A percentile compares a stretch with the other conserved stretches of the same genome.
Conservation (phyloP, 2,797 vertebrate genomes). For the Phataginus tetradactyla region DNA sequence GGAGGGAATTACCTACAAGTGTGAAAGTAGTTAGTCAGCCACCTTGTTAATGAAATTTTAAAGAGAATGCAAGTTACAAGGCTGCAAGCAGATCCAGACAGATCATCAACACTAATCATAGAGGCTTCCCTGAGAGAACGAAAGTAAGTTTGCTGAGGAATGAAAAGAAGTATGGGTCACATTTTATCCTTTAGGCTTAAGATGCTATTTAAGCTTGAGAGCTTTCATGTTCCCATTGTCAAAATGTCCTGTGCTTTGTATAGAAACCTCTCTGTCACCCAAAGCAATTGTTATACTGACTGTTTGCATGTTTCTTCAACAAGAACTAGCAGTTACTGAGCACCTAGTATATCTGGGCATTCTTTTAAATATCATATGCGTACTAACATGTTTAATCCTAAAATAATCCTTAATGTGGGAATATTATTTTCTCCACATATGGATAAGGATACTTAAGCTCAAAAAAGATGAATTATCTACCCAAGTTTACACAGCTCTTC, state of each 20-base stretch:
- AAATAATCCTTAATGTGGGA: background rate
- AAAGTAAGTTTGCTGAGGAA: slow-evolving; percentile 65
- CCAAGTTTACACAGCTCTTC: background rate
- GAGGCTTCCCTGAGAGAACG: slow-evolving; percentile 67
- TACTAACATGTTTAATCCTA: background rate
- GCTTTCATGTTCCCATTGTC: slow-evolving; percentile 23
- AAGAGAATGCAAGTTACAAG: slow-evolving; percentile 15
- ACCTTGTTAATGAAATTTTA: slow-evolving; percentile 6
- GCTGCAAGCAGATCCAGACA: slow-evolving; percentile 11
- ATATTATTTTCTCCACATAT: slow-evolving; percentile 3
- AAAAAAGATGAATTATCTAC: background rate
- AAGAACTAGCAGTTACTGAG: background rate
- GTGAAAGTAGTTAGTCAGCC: background rate
- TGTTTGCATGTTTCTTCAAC: background rate
- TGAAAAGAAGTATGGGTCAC: slow-evolving; percentile 67
- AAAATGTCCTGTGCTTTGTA: slow-evolving; percentile 61
- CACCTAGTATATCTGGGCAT: background rate
- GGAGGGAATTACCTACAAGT: background rate
- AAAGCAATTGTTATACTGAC: slow-evolving; percentile 44
- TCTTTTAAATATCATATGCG: background rate
- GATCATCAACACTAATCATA: background rate
- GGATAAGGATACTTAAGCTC: background rate
- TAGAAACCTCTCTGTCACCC: slow-evolving; percentile 55
- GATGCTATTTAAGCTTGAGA: slow-evolving; percentile 64
- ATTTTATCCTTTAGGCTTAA: slow-evolving; percentile 64